These are phyloP conservation scores for Cetoscarus ocellatus DNA, from an alignment of 2,797 vertebrate species.

Conservation along the genomic window DNA sequence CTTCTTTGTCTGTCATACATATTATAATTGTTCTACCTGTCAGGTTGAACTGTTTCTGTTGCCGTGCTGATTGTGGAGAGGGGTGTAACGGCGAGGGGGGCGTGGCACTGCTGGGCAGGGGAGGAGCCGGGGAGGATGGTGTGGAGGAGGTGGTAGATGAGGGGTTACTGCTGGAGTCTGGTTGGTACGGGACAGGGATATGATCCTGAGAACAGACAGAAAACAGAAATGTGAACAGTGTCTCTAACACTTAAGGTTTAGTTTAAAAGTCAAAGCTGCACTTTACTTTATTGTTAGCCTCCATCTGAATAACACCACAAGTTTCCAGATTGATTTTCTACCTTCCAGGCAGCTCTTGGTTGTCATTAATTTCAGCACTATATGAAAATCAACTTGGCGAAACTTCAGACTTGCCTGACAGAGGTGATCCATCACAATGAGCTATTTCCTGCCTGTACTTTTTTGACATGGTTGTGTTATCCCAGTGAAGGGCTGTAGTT, in stretches of 20 bases:
- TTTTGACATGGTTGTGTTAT: slow-evolving; percentile 22
- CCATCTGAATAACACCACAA: slow-evolving; percentile 21
- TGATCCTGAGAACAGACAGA: slow-evolving; percentile 88
- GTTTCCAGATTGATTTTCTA: slow-evolving; percentile 51
- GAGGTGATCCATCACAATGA: slow-evolving; percentile 59
- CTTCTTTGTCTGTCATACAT: no score
- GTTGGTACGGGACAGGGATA: slow-evolving; percentile 96
- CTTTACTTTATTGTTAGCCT: slow-evolving; percentile 18
- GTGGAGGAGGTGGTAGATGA: slow-evolving; percentile 98
- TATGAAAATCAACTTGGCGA: slow-evolving; percentile 38
- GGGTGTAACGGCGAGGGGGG: slow-evolving; percentile 96
- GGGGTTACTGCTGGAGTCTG: slow-evolving; percentile 98
- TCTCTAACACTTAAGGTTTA: slow-evolving; percentile 4
- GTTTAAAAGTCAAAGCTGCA: slow-evolving; percentile 3
- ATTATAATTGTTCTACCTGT: slow-evolving; percentile 85
- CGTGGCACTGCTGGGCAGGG: slow-evolving; percentile 94
- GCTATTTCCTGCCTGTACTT: slow-evolving; percentile 36
- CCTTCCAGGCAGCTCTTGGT: slow-evolving; percentile 49
- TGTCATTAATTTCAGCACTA: slow-evolving; percentile 51
- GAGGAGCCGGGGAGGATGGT: slow-evolving; percentile 95
- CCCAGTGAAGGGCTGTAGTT: slow-evolving; percentile 6
- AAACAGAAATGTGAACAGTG: not conserved
- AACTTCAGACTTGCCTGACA: slow-evolving; percentile 40
- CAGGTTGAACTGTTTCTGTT: slow-evolving; percentile 96
- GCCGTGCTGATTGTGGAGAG: slow-evolving; percentile 93